A percentile compares a stretch with the other conserved stretches of the same genome.
Evolutionary conservation across 1,140 invertebrate species (phyloP).

Genomic region (Apis florea): DNA sequence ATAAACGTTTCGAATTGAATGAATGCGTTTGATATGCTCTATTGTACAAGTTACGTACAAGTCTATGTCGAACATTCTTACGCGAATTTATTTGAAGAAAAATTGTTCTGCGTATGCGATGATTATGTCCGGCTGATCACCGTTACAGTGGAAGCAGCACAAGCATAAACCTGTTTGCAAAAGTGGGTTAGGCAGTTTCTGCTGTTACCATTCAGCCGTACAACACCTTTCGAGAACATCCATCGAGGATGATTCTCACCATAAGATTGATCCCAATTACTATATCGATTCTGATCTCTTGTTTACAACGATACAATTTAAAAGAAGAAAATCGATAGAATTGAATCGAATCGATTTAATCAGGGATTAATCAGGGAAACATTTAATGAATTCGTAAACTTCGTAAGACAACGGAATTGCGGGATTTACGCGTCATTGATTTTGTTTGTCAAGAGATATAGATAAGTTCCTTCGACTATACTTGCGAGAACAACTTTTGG

Average conservation of each 20-base stretch:
- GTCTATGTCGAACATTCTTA: background rate
- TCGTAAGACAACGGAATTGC: background rate
- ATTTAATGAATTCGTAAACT: no score
- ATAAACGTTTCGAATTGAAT: background rate
- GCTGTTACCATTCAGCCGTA: constrained; percentile 42
- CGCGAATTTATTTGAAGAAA: constrained; percentile 51
- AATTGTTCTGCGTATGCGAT: constrained; percentile 55
- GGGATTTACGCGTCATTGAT: constrained; percentile 25
- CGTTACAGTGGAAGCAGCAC: constrained; percentile 70
- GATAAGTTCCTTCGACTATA: constrained; percentile 23
- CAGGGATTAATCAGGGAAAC: no score
- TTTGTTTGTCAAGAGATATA: constrained; percentile 22
- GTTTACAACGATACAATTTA: background rate
- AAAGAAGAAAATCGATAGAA: background rate
- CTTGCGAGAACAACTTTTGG: constrained; percentile 29
- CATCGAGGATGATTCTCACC: constrained; percentile 50
- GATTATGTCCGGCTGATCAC: constrained; percentile 72
- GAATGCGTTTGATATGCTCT: background rate
- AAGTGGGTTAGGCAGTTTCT: constrained; percentile 76
- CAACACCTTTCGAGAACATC: constrained; percentile 41
- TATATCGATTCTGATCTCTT: background rate
- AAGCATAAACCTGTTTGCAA: constrained; percentile 77
- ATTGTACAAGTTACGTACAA: background rate
- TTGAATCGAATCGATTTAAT: background rate
- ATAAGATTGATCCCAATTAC: constrained; percentile 26